Percentiles rank a stretch among this genome's conserved stretches.
Conservation (phyloP, 2,888 invertebrate species). For the Malacosoma neustria region DNA sequence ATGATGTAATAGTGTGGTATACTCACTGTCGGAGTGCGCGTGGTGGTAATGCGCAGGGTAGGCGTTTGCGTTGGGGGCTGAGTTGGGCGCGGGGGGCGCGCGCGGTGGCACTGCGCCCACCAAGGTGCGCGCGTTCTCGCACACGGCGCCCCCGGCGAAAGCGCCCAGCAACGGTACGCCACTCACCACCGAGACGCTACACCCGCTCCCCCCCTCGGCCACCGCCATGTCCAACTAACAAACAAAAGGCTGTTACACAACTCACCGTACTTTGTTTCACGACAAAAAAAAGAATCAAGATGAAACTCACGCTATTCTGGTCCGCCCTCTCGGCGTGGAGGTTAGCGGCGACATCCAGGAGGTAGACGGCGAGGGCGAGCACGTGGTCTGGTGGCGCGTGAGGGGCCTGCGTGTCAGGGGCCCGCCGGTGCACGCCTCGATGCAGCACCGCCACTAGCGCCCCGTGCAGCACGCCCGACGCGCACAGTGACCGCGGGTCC, state of each 20-base stretch:
- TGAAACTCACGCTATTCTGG: neutral
- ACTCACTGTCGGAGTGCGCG: constrained; percentile 22
- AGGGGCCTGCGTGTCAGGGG: constrained; percentile 76
- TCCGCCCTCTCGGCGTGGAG: constrained; percentile 37
- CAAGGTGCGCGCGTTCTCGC: constrained; percentile 83
- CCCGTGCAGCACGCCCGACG: constrained; percentile 57
- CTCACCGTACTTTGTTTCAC: constrained; percentile 6
- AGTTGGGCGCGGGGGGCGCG: constrained; percentile 39
- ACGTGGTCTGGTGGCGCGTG: constrained; percentile 86
- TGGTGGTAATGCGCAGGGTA: constrained; percentile 18
- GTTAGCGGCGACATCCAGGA: constrained; percentile 88
- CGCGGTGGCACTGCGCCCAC: constrained; percentile 70
- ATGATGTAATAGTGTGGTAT: neutral
- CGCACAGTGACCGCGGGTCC: constrained; percentile 53
- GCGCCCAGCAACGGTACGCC: constrained; percentile 70
- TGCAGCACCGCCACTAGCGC: constrained; percentile 88
- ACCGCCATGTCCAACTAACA: constrained; percentile 7
- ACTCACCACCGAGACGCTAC: constrained; percentile 14
- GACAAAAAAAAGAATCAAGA: too few relatives aligned
- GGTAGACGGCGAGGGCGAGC: constrained; percentile 88
- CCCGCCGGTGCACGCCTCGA: constrained; percentile 85
- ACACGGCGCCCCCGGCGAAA: constrained; percentile 82
- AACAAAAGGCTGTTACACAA: neutral
- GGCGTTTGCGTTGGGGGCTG: constrained; percentile 7
- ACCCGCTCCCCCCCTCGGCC: constrained; percentile 11